Conservation (phyloP, 2,888 invertebrate genomes). For the Incurvaria masculella region DNA sequence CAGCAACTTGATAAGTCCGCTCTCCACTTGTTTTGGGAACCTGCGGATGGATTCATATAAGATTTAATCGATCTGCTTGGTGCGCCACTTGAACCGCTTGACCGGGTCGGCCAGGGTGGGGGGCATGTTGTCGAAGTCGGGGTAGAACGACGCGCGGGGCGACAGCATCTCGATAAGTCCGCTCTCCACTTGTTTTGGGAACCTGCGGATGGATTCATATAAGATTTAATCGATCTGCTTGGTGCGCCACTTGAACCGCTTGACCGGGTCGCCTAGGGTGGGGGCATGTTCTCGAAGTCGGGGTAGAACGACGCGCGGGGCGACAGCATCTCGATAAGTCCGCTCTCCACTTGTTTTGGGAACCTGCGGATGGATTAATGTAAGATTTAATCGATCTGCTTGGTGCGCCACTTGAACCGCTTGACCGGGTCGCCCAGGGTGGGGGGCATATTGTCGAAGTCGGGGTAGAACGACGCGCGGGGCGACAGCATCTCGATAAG, state of each 20-base stretch:
- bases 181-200: slow-evolving; percentile 67
- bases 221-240: too few relatives aligned
- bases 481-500: slow-evolving; percentile 89
- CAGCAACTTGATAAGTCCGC: slow-evolving; percentile 85
- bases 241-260: slow-evolving; percentile 86
- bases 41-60: too few relatives aligned
- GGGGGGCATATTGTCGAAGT: slow-evolving; percentile 69
- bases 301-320: slow-evolving; percentile 88
- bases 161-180: slow-evolving; percentile 89
- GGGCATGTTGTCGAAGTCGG: slow-evolving; percentile 73
- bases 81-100: slow-evolving; percentile 86
- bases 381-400: too few relatives aligned
- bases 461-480: slow-evolving; percentile 81
- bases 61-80: too few relatives aligned
- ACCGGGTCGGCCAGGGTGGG: slow-evolving; percentile 81
- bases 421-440: slow-evolving; percentile 85
- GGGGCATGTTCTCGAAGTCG: slow-evolving; percentile 69
- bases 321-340: slow-evolving; percentile 85
- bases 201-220: too few relatives aligned
- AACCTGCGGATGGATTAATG: too few relatives aligned
- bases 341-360: slow-evolving; percentile 67
- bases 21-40: slow-evolving; percentile 70
- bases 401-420: slow-evolving; percentile 87
- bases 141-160: slow-evolving; percentile 84
- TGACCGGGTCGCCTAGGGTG: slow-evolving; percentile 84